A percentile compares a stretch with the other conserved stretches of the same genome.
phyloP scores from a whole-genome alignment of 2,797 vertebrate species.

The Eulemur rubriventer region DNA sequence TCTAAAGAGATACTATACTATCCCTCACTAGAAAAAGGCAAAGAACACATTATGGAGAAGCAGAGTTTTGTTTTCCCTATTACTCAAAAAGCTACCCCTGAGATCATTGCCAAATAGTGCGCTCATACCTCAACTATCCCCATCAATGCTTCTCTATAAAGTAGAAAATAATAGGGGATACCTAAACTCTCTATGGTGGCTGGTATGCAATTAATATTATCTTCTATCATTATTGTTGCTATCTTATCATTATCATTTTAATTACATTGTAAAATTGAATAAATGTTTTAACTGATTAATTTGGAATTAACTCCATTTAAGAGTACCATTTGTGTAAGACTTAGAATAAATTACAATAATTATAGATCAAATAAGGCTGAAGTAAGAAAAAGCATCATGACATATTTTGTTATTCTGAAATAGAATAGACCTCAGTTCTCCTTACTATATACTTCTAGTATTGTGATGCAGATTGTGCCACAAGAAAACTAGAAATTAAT shows the following conservation, averaged over 20 bases:
- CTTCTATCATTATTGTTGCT: neutral
- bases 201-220: neutral
- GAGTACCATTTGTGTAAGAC: neutral
- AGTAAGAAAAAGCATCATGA: neutral
- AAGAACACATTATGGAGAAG: neutral
- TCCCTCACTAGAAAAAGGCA: neutral
- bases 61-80: neutral
- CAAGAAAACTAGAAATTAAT: conserved; percentile 42
- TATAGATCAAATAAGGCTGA: neutral
- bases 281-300: neutral
- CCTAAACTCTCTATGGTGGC: neutral
- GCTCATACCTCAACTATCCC: neutral
- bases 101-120: neutral
- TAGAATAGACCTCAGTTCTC: neutral
- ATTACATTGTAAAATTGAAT: neutral
- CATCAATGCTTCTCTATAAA: neutral
- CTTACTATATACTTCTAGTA: neutral
- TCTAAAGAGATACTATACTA: neutral
- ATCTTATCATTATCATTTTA: neutral
- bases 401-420: neutral
- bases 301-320: conserved; percentile 3
- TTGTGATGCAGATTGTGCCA: conserved; percentile 9
- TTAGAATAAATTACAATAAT: neutral
- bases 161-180: neutral
- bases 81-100: neutral